phyloP scores from a whole-genome alignment of 2,113 vertebrate genomes.

The Xerus inauris region DNA sequence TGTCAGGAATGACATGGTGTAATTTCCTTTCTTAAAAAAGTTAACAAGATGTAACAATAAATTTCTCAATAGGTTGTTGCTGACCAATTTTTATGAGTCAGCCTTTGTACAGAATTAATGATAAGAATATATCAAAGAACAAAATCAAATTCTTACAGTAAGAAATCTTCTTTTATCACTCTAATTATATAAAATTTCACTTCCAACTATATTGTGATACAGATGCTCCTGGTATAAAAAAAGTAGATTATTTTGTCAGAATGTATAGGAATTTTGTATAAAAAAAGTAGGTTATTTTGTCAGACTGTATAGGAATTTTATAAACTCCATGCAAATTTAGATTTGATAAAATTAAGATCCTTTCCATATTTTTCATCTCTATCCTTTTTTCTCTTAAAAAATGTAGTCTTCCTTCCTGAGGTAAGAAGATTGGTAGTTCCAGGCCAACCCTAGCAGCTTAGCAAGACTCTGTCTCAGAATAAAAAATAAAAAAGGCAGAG shows the following conservation, averaged over 20 bases:
- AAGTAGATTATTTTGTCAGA: slow-evolving; percentile 21
- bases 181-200: slow-evolving; percentile 1
- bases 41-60: not conserved
- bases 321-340: slow-evolving; percentile 32
- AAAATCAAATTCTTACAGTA: slow-evolving; percentile 44
- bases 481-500: not conserved
- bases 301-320: slow-evolving; percentile 16
- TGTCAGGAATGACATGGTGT: not conserved
- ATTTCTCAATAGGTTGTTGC: slow-evolving; percentile 19
- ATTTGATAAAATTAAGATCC: slow-evolving; percentile 30
- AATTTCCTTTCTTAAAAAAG: not conserved
- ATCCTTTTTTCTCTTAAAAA: slow-evolving; percentile 10
- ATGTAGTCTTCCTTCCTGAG: not conserved
- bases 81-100: slow-evolving; percentile 19
- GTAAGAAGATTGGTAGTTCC: not conserved
- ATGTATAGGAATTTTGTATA: not conserved
- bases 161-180: slow-evolving; percentile 12
- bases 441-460: not conserved
- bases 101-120: not conserved
- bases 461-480: not conserved
- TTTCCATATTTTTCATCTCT: not conserved
- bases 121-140: slow-evolving; percentile 18
- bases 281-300: slow-evolving; percentile 20
- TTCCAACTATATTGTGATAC: slow-evolving; percentile 20
- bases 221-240: slow-evolving; percentile 22